These are phyloP conservation scores for Xylocampa areola DNA, from an alignment of 2,888 invertebrate species.

Conservation along the genomic window DNA sequence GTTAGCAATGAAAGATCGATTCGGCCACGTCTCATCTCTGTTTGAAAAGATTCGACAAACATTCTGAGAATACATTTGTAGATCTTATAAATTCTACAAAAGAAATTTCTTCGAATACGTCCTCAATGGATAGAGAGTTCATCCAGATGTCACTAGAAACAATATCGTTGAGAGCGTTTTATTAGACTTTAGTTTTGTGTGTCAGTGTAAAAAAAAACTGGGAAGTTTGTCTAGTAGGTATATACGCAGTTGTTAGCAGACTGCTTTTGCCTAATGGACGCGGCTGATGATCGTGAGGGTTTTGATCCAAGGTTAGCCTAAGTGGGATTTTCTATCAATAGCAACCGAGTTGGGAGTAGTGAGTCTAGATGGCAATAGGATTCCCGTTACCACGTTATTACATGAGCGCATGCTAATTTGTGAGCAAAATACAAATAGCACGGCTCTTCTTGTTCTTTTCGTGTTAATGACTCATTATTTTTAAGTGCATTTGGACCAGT, in stretches of 20 bases:
- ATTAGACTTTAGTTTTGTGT: slow-evolving; percentile 50
- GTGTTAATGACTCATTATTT: no score
- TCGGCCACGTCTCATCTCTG: slow-evolving; percentile 53
- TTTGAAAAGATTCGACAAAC: slow-evolving; percentile 58
- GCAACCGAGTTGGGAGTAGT: no score
- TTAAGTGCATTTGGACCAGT: no score
- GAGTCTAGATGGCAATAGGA: no score
- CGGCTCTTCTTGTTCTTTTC: no score
- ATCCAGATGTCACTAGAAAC: slow-evolving; percentile 34
- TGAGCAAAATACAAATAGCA: no score
- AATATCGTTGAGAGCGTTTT: slow-evolving; percentile 49
- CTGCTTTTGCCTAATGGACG: no score
- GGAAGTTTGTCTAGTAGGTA: slow-evolving; percentile 31
- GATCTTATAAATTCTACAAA: slow-evolving; percentile 57
- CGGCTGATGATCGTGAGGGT: no score
- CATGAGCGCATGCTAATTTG: no score
- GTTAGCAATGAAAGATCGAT: slow-evolving; percentile 61
- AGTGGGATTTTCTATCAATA: no score
- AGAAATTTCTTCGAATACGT: slow-evolving; percentile 41
- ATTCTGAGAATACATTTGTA: slow-evolving; percentile 54
- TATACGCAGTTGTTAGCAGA: slow-evolving; percentile 73
- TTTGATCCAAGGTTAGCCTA: no score
- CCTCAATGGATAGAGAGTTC: slow-evolving; percentile 30
- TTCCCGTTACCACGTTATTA: no score
- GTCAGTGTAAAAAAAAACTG: slow-evolving; percentile 42